These are phyloP conservation scores for Cryptotermes secundus DNA, from an alignment of 1,140 invertebrate species.

Conservation along the genomic window DNA sequence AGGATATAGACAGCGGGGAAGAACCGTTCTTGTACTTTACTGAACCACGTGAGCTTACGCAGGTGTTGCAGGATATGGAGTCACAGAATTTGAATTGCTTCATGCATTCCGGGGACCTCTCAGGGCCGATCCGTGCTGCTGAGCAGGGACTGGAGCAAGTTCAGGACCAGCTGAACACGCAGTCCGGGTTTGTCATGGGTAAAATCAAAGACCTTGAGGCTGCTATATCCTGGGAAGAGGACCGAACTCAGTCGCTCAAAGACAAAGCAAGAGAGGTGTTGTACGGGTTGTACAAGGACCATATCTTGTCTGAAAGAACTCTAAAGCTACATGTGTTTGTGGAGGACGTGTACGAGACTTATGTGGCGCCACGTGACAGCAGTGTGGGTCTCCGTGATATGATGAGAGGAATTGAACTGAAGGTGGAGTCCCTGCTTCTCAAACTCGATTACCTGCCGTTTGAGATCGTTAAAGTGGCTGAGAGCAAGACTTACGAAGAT, in stretches of 20 bases:
- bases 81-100: neutral
- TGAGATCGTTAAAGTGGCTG: conserved; percentile 56
- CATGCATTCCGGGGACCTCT: neutral
- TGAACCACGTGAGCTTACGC: neutral
- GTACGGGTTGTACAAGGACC: conserved; percentile 48
- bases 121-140: neutral
- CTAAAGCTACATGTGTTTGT: conserved; percentile 60
- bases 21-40: neutral
- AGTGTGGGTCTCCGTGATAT: conserved; percentile 60
- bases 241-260: conserved; percentile 48
- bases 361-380: conserved; percentile 57
- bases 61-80: neutral
- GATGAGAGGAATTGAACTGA: conserved; percentile 56
- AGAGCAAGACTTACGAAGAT: conserved; percentile 58
- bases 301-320: conserved; percentile 57
- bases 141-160: conserved; percentile 48
- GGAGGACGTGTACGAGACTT: conserved; percentile 63
- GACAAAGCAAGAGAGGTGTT: conserved; percentile 49
- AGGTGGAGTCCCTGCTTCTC: conserved; percentile 48
- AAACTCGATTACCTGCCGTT: conserved; percentile 59
- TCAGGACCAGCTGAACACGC: conserved; percentile 45
- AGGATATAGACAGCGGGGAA: neutral
- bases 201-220: conserved; percentile 45
- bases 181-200: conserved; percentile 37
- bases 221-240: conserved; percentile 46